These are phyloP conservation scores for Andricus grossulariae DNA, from an alignment of 1,140 invertebrate species.

Conservation along the genomic window DNA sequence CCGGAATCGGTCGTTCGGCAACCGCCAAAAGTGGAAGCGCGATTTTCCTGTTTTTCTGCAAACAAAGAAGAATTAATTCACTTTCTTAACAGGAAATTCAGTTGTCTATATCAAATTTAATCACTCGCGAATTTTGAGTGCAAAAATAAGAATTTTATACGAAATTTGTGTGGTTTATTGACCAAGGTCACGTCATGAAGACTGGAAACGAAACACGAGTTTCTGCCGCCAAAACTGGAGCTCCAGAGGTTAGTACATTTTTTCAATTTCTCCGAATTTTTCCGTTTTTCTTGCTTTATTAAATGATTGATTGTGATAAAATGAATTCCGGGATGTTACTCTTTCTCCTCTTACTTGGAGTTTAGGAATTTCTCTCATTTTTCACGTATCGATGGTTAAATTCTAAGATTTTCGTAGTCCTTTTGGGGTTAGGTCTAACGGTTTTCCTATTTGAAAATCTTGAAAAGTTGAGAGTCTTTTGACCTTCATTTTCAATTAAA, in stretches of 20 bases:
- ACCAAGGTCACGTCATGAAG: slow-evolving; percentile 57
- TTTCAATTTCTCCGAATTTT: slow-evolving; percentile 24
- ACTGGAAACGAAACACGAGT: slow-evolving; percentile 60
- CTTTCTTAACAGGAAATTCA: no score
- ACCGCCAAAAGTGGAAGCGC: background rate
- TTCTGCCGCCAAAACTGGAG: slow-evolving; percentile 56
- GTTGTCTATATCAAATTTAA: no score
- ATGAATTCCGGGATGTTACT: no score
- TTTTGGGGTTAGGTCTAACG: no score
- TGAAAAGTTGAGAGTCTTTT: no score
- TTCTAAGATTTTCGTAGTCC: no score
- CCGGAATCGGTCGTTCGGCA: background rate
- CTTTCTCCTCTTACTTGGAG: no score
- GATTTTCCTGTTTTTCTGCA: background rate
- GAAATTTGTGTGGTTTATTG: slow-evolving; percentile 10
- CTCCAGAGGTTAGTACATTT: slow-evolving; percentile 61
- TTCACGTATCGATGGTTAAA: no score
- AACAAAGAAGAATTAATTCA: background rate
- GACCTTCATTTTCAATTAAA: no score
- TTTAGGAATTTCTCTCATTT: no score
- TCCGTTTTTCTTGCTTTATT: slow-evolving; percentile 16
- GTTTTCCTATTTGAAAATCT: no score
- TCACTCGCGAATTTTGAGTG: background rate
- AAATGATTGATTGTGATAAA: background rate
- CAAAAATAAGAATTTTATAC: background rate